Evolutionary conservation across 1,140 invertebrate genomes (phyloP), one percentile per base, ranked within the genome.

Genomic region (Drosophila ananassae): DNA sequence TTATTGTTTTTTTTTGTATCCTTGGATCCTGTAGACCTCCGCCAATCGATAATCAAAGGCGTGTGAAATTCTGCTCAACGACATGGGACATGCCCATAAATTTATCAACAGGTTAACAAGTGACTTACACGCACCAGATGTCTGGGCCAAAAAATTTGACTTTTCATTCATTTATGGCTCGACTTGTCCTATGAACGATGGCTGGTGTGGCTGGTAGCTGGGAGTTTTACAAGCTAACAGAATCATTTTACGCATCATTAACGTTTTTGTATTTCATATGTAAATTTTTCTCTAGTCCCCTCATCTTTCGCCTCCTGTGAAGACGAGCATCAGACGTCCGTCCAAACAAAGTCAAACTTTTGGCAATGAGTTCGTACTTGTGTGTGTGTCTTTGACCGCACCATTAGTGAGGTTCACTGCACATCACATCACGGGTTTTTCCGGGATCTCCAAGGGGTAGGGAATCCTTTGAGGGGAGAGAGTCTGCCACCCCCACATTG

Each of bases 31-130:
- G 10, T 21, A 44, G 17, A 44, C 13, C 41, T 13, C 61, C n/a
- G 22, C 17, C 10, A 84, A 85, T 84, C 80, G 68, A 80, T 85
- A 84, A 73, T 73, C 62, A 77, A 77, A 85, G 53, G 56, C 34
- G 60, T 73, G 77, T 59, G 41, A 79, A 79, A 55, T 64, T 61
- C 46, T 21, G 44, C 66, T 9, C 52, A 44, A 37, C 54, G 77
- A 68, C 63, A 68, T 59, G 64, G 60, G 56, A 53, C 44, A 39
- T 64, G 44, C 59, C 62, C 59, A 77, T 77, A 77, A 77, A 83
- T 83, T 89, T 76, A 89, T 89, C 84, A 89, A 89, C 84, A 89
- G 84, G 83, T 89, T 89, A 89, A 89, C 84, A 89, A 89, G 79
- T 50, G 69, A 74, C 75, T 73, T 78, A 67, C 63, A 67, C 34